Conservation (phyloP, 2,797 vertebrate genomes). For the Gouania willdenowi region DNA sequence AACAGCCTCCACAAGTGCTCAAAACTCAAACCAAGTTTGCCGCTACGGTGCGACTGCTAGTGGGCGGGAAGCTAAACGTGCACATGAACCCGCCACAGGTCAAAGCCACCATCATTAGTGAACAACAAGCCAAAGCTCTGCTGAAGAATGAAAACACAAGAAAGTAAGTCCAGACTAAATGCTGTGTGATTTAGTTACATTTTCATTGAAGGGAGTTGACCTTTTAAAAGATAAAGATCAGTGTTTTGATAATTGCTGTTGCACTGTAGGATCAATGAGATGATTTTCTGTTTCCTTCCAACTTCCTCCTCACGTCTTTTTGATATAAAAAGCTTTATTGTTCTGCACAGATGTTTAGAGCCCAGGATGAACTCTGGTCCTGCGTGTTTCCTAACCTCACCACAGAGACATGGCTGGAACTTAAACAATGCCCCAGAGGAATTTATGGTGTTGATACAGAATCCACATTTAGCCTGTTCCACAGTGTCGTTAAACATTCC, state of each 20-base stretch:
- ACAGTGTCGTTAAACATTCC: slow-evolving; percentile 45
- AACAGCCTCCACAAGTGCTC: slow-evolving; percentile 95
- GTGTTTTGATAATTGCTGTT: no score
- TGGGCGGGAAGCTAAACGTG: slow-evolving; percentile 94
- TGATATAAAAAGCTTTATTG: not conserved
- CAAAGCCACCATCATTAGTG: slow-evolving; percentile 96
- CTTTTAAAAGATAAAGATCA: no score
- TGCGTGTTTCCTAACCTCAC: slow-evolving; percentile 26
- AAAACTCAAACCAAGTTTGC: slow-evolving; percentile 98
- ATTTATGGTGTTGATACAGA: slow-evolving; percentile 49
- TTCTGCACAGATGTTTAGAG: not conserved
- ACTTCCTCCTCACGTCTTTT: not conserved
- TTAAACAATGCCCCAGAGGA: slow-evolving; percentile 49
- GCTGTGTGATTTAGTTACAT: not conserved
- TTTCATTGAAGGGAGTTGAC: no score
- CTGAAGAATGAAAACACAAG: slow-evolving; percentile 93
- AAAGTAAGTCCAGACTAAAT: slow-evolving; percentile 56
- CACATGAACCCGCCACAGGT: slow-evolving; percentile 99
- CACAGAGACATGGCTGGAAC: slow-evolving; percentile 50
- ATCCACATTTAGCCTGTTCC: slow-evolving; percentile 56
- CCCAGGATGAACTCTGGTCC: slow-evolving; percentile 15
- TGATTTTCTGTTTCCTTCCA: not conserved
- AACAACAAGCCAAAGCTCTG: slow-evolving; percentile 94
- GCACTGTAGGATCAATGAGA: no score
- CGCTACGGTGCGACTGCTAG: slow-evolving; percentile 90